These are phyloP conservation scores for Heliconius hermathena DNA, from an alignment of 1,140 invertebrate genomes.

Conservation along the genomic window DNA sequence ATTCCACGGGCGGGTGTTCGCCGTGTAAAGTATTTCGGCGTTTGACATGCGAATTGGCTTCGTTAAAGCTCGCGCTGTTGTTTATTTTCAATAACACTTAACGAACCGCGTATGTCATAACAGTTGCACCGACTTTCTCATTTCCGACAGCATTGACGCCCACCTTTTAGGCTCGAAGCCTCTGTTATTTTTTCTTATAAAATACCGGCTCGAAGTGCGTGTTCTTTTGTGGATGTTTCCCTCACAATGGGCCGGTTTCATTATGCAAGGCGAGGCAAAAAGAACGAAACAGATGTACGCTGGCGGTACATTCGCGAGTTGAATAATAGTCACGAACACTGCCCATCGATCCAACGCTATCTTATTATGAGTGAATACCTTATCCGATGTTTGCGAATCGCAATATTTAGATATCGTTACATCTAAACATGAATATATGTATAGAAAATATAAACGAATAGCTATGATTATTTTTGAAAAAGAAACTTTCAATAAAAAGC, in stretches of 20 bases:
- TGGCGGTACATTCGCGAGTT: constrained; percentile 62
- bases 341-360: constrained; percentile 64
- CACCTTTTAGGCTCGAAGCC: constrained; percentile 63
- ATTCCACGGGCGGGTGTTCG: constrained; percentile 28
- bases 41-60: constrained; percentile 59
- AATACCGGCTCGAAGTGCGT: constrained; percentile 63
- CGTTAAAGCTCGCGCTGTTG: constrained; percentile 55
- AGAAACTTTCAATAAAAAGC: constrained; percentile 33
- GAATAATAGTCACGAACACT: constrained; percentile 73
- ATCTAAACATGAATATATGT: neutral
- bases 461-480: neutral
- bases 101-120: constrained; percentile 77
- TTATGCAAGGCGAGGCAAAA: constrained; percentile 71
- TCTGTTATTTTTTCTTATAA: constrained; percentile 73
- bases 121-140: constrained; percentile 76
- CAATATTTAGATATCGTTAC: neutral
- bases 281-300: constrained; percentile 77
- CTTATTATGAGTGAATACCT: constrained; percentile 51
- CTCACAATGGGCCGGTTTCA: constrained; percentile 74
- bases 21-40: constrained; percentile 44
- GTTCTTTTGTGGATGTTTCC: constrained; percentile 74
- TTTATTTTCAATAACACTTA: constrained; percentile 74
- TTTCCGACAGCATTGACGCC: constrained; percentile 68
- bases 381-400: constrained; percentile 6
- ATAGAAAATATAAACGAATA: neutral